These are phyloP conservation scores for Martes martes DNA, from an alignment of 2,113 vertebrate genomes.

Conservation along the genomic window DNA sequence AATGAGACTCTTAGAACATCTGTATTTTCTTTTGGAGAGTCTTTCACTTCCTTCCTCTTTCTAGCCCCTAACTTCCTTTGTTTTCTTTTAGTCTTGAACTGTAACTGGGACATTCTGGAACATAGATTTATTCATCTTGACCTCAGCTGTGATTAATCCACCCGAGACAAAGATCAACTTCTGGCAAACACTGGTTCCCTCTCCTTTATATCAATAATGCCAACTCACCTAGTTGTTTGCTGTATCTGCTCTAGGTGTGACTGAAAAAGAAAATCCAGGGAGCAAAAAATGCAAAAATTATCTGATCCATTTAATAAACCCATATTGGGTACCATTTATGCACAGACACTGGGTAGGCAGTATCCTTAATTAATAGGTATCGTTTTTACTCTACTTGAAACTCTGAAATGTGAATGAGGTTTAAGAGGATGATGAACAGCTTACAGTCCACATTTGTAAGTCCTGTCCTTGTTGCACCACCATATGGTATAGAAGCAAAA, in stretches of 20 bases:
- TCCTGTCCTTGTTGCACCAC: neutral
- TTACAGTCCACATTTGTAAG: neutral
- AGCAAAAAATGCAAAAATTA: neutral
- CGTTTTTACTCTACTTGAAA: neutral
- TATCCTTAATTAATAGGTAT: neutral
- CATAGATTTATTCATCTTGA: slow-evolving; percentile 73
- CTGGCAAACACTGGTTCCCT: slow-evolving; percentile 57
- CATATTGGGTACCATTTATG: neutral
- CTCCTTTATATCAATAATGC: neutral
- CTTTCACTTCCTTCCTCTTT: slow-evolving; percentile 76
- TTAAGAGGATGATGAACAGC: slow-evolving; percentile 6
- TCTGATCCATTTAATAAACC: neutral
- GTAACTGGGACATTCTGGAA: slow-evolving; percentile 71
- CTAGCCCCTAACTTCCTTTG: slow-evolving; percentile 65
- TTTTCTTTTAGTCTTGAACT: slow-evolving; percentile 76
- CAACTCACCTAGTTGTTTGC: neutral
- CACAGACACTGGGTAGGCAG: neutral
- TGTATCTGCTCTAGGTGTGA: neutral
- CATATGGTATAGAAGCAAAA: slow-evolving; percentile 35
- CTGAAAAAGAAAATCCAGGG: neutral
- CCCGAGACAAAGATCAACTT: slow-evolving; percentile 75
- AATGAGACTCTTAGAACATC: slow-evolving; percentile 58
- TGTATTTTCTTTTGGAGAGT: slow-evolving; percentile 75
- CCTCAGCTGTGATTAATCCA: slow-evolving; percentile 73
- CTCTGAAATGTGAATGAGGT: neutral